Conservation (phyloP, 1,140 invertebrate species). For the Nautilus pompilius region DNA sequence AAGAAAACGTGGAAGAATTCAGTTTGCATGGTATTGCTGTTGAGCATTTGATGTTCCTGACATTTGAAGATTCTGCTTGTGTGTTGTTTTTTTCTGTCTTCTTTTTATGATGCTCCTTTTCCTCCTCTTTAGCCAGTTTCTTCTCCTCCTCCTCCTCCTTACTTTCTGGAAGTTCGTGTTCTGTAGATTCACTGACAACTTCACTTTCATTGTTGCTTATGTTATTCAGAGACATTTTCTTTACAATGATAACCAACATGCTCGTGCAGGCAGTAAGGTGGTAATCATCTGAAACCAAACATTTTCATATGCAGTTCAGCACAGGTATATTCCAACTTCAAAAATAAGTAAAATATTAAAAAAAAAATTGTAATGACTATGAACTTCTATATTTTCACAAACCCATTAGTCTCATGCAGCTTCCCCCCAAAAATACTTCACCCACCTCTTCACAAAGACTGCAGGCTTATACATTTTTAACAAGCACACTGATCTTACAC, state of each 20-base stretch:
- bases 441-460: no score
- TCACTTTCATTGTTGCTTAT: slow-evolving; percentile 46
- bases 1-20: no score
- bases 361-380: no score
- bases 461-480: no score
- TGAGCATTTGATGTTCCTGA: neutral
- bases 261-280: slow-evolving; percentile 82
- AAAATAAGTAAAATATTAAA: no score
- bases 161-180: slow-evolving; percentile 22
- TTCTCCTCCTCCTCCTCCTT: slow-evolving; percentile 30
- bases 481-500: no score
- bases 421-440: no score
- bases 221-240: slow-evolving; percentile 60
- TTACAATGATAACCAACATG: slow-evolving; percentile 65
- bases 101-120: neutral
- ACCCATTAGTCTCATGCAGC: no score
- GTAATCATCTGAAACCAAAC: slow-evolving; percentile 75
- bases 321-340: no score
- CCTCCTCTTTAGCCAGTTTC: slow-evolving; percentile 4
- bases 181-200: neutral
- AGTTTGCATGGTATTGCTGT: slow-evolving; percentile 36
- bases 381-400: no score
- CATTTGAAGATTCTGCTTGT: slow-evolving; percentile 5
- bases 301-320: no score
- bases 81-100: slow-evolving; percentile 2